Percentiles rank a stretch among this genome's conserved stretches.
Conservation (phyloP, 2,797 vertebrate genomes). For the Anas flavirostris region DNA sequence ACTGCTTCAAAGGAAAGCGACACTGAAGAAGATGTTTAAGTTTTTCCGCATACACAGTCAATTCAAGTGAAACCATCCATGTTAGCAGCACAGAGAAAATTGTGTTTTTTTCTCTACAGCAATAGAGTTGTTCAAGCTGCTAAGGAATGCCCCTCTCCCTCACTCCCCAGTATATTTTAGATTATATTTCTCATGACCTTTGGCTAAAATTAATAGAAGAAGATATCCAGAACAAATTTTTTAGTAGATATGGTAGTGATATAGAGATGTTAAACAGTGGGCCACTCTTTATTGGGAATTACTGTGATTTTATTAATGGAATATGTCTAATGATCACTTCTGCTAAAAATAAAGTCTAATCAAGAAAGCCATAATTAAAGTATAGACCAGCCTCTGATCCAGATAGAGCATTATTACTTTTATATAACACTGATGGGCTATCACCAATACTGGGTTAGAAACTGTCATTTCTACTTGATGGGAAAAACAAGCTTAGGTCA, state of each 20-base stretch:
- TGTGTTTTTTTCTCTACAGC: background rate
- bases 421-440: background rate
- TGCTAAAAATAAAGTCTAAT: background rate
- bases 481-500: background rate
- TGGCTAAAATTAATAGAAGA: background rate
- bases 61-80: background rate
- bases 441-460: background rate
- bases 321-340: background rate
- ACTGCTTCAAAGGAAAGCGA: constrained; percentile 6
- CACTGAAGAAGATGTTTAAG: background rate
- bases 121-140: background rate
- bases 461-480: background rate
- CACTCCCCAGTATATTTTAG: background rate
- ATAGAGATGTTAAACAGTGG: background rate
- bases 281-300: background rate
- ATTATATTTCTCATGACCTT: background rate
- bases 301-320: background rate
- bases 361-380: background rate
- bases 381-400: background rate
- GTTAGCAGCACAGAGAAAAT: background rate
- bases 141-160: background rate
- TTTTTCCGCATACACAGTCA: background rate
- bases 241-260: background rate
- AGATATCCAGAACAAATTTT: background rate
- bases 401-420: background rate